A percentile compares a stretch with the other conserved stretches of the same genome.
These are phyloP conservation scores for Regulus satrapa DNA, from an alignment of 2,113 vertebrate species.

Conservation along the genomic window DNA sequence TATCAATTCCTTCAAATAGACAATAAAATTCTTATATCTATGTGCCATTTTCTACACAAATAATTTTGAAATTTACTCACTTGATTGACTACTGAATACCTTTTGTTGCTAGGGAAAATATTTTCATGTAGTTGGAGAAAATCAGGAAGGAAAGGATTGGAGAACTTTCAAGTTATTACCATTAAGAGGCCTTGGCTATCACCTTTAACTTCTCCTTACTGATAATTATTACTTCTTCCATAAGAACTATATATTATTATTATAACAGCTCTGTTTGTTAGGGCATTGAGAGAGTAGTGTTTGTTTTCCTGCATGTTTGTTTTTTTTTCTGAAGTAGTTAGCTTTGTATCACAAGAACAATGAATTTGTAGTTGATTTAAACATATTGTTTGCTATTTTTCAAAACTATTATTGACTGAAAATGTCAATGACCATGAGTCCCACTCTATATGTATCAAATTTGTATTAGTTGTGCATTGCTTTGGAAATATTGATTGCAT, in stretches of 20 bases:
- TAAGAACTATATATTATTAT: not conserved
- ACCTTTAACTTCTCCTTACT: not conserved
- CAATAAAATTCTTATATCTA: not conserved
- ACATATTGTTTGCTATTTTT: slow-evolving; percentile 26
- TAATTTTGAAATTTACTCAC: not conserved
- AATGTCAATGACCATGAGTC: slow-evolving; percentile 48
- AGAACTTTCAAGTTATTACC: not conserved
- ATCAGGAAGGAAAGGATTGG: not conserved
- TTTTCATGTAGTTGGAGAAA: not conserved
- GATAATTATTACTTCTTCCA: not conserved
- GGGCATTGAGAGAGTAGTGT: not conserved
- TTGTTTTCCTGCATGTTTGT: not conserved
- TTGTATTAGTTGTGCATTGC: slow-evolving; percentile 51
- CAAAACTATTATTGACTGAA: slow-evolving; percentile 53
- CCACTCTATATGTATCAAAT: not conserved
- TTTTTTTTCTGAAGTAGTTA: slow-evolving; percentile 19
- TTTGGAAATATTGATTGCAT: slow-evolving; percentile 71
- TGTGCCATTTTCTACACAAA: not conserved
- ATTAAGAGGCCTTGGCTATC: not conserved
- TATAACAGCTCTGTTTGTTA: not conserved
- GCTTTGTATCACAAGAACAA: slow-evolving; percentile 46
- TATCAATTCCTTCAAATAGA: not conserved
- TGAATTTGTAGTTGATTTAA: slow-evolving; percentile 56
- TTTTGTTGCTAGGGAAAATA: not conserved
- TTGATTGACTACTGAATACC: not conserved